phyloP scores from a whole-genome alignment of 2,888 invertebrate genomes.

The Geotrupes spiniger region DNA sequence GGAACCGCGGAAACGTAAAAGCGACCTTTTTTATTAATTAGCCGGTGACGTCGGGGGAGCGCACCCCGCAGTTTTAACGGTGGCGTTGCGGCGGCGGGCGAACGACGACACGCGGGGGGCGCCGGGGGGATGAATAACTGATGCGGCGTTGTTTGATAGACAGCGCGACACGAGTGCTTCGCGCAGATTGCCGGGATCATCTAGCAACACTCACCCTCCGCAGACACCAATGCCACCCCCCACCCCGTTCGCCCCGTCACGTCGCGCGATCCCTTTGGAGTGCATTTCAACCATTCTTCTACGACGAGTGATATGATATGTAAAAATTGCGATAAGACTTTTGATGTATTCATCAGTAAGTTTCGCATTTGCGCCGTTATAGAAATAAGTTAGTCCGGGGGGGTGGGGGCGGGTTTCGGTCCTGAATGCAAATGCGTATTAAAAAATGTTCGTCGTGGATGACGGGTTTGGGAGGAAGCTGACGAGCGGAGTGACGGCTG shows the following conservation, averaged over 20 bases:
- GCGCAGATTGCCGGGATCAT: conserved; percentile 38
- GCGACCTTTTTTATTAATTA: conserved; percentile 24
- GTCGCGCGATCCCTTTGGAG: conserved; percentile 5
- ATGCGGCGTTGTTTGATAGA: conserved; percentile 32
- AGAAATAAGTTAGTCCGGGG: too few relatives aligned
- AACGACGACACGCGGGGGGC: not conserved
- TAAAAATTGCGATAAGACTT: conserved; percentile 23
- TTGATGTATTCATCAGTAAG: conserved; percentile 4
- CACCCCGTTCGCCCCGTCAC: conserved; percentile 4
- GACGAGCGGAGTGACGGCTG: too few relatives aligned
- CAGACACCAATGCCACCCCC: conserved; percentile 12
- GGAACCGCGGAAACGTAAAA: conserved; percentile 15
- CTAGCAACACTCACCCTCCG: conserved; percentile 31
- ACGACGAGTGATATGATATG: conserved; percentile 22
- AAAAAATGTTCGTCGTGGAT: too few relatives aligned
- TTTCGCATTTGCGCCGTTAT: too few relatives aligned
- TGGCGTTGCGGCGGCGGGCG: conserved; percentile 18
- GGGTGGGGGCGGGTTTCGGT: too few relatives aligned
- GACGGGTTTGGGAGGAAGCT: too few relatives aligned
- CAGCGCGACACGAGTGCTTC: conserved; percentile 30
- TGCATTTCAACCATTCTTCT: conserved; percentile 17
- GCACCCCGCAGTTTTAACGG: conserved; percentile 25
- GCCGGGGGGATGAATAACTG: not conserved
- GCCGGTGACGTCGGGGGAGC: conserved; percentile 22
- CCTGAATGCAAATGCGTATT: too few relatives aligned